A percentile compares a stretch with the other conserved stretches of the same genome.
These are phyloP conservation scores for Thunnus albacares DNA, from an alignment of 2,797 vertebrate genomes.

Conservation along the genomic window DNA sequence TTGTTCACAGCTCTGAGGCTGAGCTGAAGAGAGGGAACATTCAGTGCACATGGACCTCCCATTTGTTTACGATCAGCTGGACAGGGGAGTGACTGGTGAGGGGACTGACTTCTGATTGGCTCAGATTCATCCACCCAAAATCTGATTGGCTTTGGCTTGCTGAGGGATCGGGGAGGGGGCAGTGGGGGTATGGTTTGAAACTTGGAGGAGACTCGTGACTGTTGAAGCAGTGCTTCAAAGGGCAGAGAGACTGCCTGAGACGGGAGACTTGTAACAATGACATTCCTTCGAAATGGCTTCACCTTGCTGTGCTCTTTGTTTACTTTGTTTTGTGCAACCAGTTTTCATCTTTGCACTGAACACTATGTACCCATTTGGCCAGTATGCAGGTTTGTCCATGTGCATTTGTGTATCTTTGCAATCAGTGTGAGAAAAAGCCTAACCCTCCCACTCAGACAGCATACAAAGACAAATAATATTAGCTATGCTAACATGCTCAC, in stretches of 20 bases:
- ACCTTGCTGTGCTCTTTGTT: constrained; percentile 48
- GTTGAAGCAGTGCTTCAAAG: constrained; percentile 31
- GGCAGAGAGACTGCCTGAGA: constrained; percentile 16
- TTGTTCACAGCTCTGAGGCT: constrained; percentile 50
- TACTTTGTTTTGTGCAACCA: constrained; percentile 12
- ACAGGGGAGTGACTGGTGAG: constrained; percentile 43
- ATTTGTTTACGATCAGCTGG: constrained; percentile 74
- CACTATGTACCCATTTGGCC: constrained; percentile 23
- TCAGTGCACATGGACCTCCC: constrained; percentile 74
- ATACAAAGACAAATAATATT: background rate
- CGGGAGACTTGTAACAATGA: constrained; percentile 44
- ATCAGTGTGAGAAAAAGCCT: constrained; percentile 11
- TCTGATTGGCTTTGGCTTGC: constrained; percentile 49
- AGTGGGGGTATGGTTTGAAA: constrained; percentile 47
- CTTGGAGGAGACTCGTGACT: constrained; percentile 48
- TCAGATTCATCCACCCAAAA: constrained; percentile 32
- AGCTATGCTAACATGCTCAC: background rate
- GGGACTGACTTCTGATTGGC: constrained; percentile 53
- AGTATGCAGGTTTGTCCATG: constrained; percentile 30
- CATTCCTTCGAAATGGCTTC: constrained; percentile 63
- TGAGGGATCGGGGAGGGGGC: background rate
- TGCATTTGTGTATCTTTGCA: constrained; percentile 21
- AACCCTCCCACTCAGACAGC: background rate
- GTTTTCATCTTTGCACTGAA: constrained; percentile 43
- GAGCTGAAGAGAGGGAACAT: constrained; percentile 62